Conservation (phyloP, 2,113 vertebrate species). For the Tamias sibiricus region DNA sequence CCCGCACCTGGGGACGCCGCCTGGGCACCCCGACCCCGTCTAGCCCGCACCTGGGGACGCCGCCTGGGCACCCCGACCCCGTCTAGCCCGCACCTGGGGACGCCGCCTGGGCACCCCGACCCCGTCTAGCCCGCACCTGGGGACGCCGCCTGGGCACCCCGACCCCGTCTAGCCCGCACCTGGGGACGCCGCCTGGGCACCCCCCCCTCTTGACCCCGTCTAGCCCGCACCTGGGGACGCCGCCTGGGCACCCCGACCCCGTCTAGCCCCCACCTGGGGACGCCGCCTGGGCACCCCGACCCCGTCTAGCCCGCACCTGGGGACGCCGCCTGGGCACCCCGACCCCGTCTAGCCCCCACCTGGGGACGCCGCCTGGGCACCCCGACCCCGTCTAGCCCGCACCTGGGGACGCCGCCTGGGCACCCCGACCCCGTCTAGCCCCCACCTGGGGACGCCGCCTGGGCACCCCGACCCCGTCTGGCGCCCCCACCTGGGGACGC, state of each 20-base stretch:
- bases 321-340: not conserved
- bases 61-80: not conserved
- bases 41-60: not conserved
- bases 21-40: not conserved
- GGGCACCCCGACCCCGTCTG: not conserved
- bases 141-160: not conserved
- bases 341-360: no score
- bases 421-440: no score
- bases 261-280: not conserved
- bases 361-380: not conserved
- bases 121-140: no score
- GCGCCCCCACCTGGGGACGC: not conserved
- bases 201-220: no score
- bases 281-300: not conserved
- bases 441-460: not conserved
- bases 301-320: no score
- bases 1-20: not conserved
- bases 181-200: not conserved
- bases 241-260: not conserved
- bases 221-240: not conserved
- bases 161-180: no score
- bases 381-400: no score
- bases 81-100: not conserved
- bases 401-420: not conserved
- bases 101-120: not conserved